Percentiles rank a stretch among this genome's conserved stretches.
Evolutionary conservation across 2,888 invertebrate genomes (phyloP).

Genomic region (Drosophila robusta): DNA sequence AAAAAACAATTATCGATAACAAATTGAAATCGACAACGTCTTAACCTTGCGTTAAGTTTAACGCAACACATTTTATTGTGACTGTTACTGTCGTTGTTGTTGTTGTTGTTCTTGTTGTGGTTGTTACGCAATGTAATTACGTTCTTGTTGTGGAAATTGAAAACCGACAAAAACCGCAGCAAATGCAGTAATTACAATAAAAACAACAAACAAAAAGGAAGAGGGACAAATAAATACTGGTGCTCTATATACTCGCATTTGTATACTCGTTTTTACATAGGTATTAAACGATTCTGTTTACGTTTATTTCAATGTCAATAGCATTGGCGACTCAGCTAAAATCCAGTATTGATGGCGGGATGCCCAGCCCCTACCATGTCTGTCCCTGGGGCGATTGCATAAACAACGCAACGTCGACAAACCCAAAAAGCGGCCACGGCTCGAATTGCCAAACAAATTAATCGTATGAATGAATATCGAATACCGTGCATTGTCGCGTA

Average conservation of each 20-base stretch:
- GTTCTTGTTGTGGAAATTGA: constrained; percentile 40
- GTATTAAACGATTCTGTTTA: constrained; percentile 34
- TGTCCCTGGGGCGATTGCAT: constrained; percentile 53
- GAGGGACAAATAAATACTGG: constrained; percentile 7
- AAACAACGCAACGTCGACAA: constrained; percentile 56
- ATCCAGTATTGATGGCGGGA: constrained; percentile 30
- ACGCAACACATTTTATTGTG: too few relatives aligned
- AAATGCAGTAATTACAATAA: constrained; percentile 48
- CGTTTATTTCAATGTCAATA: constrained; percentile 70
- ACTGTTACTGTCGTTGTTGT: too few relatives aligned
- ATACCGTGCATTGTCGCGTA: constrained; percentile 39
- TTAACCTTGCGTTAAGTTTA: too few relatives aligned
- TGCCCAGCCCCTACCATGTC: constrained; percentile 11
- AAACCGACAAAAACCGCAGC: constrained; percentile 39
- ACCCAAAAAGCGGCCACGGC: constrained; percentile 40
- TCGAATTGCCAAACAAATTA: constrained; percentile 65
- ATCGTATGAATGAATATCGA: constrained; percentile 67
- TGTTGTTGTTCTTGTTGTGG: neutral
- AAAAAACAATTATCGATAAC: neutral
- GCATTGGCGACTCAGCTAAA: constrained; percentile 69
- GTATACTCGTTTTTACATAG: neutral
- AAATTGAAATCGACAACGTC: too few relatives aligned
- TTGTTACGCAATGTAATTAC: constrained; percentile 11
- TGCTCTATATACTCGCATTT: neutral
- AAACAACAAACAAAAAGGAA: constrained; percentile 56